Percentiles rank a stretch among this genome's conserved stretches.
phyloP scores from a whole-genome alignment of 2,888 invertebrate genomes.

The Uloborus plumipes region DNA sequence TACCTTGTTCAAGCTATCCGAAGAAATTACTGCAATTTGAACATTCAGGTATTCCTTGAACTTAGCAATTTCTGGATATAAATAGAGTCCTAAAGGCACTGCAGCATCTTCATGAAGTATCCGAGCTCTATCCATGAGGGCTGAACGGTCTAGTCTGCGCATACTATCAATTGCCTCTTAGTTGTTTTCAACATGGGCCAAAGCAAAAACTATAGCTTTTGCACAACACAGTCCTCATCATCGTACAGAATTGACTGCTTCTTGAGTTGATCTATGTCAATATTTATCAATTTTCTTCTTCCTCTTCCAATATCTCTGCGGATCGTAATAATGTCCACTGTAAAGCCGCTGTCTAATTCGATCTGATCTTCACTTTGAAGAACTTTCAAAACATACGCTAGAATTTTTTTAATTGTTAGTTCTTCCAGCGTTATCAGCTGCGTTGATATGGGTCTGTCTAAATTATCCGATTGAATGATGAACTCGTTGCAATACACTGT shows the following conservation, averaged over 20 bases:
- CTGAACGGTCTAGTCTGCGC: neutral
- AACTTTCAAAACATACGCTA: neutral
- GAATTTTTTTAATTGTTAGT: neutral
- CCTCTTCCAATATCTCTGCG: neutral
- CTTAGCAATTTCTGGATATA: neutral
- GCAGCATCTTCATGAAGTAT: neutral
- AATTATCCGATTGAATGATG: neutral
- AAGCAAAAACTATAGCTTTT: neutral
- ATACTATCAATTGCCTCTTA: neutral
- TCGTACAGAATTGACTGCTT: neutral
- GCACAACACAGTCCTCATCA: slow-evolving; percentile 4
- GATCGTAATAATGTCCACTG: neutral
- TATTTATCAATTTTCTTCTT: neutral
- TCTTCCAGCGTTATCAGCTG: neutral
- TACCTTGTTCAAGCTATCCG: neutral
- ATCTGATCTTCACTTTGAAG: neutral
- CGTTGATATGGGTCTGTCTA: neutral
- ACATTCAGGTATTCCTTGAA: neutral
- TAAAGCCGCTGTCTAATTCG: neutral
- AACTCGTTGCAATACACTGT: no score
- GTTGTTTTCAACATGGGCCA: neutral
- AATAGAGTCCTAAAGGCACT: neutral
- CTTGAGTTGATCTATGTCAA: neutral
- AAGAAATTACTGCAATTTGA: neutral
- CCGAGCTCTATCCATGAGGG: neutral